Evolutionary conservation across 2,113 vertebrate species (phyloP).

Genomic region (Elanoides forficatus): DNA sequence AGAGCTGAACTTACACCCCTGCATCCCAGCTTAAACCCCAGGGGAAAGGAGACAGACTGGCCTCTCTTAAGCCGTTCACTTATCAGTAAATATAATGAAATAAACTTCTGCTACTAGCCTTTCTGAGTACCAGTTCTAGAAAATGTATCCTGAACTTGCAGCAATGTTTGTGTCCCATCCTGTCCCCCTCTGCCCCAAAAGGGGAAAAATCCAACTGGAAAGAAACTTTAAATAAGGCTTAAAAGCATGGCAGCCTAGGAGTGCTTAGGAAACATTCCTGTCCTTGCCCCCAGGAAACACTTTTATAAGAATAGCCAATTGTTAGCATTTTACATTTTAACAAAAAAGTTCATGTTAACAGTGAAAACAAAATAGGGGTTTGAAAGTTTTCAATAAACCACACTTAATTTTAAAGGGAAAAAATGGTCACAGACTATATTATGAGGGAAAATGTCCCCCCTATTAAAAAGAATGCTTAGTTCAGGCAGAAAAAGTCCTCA

Average conservation of each 20-base stretch:
- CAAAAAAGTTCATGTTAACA: not conserved
- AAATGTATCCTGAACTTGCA: not conserved
- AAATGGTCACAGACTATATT: not conserved
- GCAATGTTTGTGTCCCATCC: not conserved
- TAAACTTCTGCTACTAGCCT: not conserved
- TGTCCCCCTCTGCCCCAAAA: not conserved
- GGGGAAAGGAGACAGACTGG: not conserved
- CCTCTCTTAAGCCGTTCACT: not conserved
- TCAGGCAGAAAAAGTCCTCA: not conserved
- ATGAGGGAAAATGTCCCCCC: not conserved
- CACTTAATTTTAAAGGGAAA: not conserved
- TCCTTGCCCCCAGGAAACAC: not conserved
- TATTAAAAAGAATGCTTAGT: not conserved
- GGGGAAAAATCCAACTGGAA: not conserved
- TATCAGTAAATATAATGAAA: not conserved
- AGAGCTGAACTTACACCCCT: not conserved
- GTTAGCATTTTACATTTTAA: not conserved
- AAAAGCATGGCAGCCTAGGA: not conserved
- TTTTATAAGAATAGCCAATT: not conserved
- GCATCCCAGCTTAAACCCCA: not conserved
- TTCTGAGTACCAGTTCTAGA: not conserved
- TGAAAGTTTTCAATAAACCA: not conserved
- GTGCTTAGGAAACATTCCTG: not conserved
- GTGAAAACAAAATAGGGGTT: not conserved
- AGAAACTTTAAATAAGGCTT: not conserved